These are phyloP conservation scores for Saccopteryx leptura DNA, from an alignment of 2,113 vertebrate genomes.

Conservation along the genomic window DNA sequence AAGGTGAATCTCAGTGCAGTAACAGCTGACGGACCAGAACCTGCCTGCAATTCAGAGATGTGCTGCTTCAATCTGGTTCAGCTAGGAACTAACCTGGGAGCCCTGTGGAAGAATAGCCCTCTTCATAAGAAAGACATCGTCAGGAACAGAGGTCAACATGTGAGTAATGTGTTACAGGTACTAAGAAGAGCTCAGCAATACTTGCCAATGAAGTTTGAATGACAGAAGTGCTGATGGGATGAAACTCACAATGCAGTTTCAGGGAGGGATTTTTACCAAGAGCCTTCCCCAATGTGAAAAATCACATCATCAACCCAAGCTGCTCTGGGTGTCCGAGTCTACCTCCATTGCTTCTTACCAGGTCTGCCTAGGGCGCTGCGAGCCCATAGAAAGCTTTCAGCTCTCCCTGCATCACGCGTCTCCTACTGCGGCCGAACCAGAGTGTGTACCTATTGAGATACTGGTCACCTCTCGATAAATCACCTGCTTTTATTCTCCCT, in stretches of 20 bases:
- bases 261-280: neutral
- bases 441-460: rapidly evolving
- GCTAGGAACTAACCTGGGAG: neutral
- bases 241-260: neutral
- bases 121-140: neutral
- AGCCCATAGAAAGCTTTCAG: rapidly evolving
- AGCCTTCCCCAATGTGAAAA: neutral
- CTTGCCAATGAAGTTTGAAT: neutral
- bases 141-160: neutral
- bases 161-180: rapidly evolving
- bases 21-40: rapidly evolving
- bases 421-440: rapidly evolving
- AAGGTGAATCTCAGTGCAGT: neutral
- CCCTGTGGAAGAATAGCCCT: neutral
- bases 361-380: rapidly evolving
- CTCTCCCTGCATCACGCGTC: rapidly evolving
- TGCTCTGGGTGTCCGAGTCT: neutral
- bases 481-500: neutral
- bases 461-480: neutral
- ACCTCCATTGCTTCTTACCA: rapidly evolving
- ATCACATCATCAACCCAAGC: neutral
- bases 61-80: rapidly evolving
- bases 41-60: neutral
- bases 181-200: neutral
- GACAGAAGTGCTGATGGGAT: neutral